Percentiles rank a stretch among this genome's conserved stretches.
Evolutionary conservation across 2,888 invertebrate genomes (phyloP).

Genomic region (Aporophyla nigra): DNA sequence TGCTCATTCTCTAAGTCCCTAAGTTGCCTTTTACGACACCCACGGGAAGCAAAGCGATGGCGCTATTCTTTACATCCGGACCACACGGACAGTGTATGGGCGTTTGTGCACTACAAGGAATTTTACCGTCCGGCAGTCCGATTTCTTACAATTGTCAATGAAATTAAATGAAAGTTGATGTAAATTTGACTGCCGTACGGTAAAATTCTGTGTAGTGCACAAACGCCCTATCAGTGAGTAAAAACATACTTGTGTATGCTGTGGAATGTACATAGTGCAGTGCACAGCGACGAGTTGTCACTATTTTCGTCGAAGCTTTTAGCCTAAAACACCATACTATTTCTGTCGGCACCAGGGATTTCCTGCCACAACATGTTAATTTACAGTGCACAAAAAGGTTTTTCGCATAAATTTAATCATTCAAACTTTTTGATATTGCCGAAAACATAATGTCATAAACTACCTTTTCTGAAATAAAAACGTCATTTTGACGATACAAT

Average conservation of each 20-base stretch:
- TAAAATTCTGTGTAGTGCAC: too few relatives aligned
- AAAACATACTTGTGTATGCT: neutral
- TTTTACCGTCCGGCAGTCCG: too few relatives aligned
- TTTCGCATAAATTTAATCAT: neutral
- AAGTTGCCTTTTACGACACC: too few relatives aligned
- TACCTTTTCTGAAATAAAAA: neutral
- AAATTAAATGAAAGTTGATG: too few relatives aligned
- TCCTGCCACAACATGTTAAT: neutral
- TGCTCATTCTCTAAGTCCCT: too few relatives aligned
- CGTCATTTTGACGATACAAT: constrained; percentile 25
- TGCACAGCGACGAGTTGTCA: neutral
- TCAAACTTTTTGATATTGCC: constrained; percentile 21
- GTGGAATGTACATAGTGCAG: neutral
- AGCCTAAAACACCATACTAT: constrained; percentile 15
- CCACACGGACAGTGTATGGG: too few relatives aligned
- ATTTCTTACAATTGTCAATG: too few relatives aligned
- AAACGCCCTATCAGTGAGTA: neutral
- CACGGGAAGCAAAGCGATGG: too few relatives aligned
- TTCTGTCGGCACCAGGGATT: neutral
- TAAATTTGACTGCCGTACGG: too few relatives aligned
- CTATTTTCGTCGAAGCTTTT: constrained; percentile 22
- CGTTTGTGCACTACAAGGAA: too few relatives aligned
- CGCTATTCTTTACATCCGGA: too few relatives aligned
- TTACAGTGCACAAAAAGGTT: constrained; percentile 11
- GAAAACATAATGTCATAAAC: neutral